Percentiles rank a stretch among this genome's conserved stretches.
Conservation (phyloP, 2,113 vertebrate species). For the Bungarus multicinctus region DNA sequence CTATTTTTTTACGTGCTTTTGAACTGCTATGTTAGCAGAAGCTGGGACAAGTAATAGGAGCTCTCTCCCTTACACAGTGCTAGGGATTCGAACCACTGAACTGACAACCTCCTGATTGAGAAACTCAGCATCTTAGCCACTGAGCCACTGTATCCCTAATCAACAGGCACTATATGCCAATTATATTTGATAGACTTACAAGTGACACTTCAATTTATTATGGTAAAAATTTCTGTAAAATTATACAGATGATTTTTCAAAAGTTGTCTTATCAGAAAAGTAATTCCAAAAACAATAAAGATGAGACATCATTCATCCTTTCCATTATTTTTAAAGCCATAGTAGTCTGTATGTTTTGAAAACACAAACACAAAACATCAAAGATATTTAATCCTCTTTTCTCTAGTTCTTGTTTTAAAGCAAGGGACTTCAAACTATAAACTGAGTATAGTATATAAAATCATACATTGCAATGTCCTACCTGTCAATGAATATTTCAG, state of each 20-base stretch:
- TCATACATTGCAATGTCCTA: too few relatives aligned
- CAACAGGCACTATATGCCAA: neutral
- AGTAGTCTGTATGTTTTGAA: constrained; percentile 30
- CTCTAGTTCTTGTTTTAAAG: constrained; percentile 43
- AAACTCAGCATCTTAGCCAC: too few relatives aligned
- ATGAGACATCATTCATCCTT: neutral
- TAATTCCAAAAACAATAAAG: neutral
- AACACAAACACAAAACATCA: constrained; percentile 8
- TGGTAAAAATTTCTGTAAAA: neutral
- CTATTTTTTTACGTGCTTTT: too few relatives aligned
- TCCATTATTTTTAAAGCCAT: constrained; percentile 37
- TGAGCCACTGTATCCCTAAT: too few relatives aligned
- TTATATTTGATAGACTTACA: neutral
- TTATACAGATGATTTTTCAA: constrained; percentile 21
- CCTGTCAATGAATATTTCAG: too few relatives aligned
- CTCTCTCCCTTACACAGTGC: too few relatives aligned
- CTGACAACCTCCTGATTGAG: too few relatives aligned
- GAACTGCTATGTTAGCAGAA: too few relatives aligned
- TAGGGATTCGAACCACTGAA: too few relatives aligned
- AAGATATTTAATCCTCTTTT: neutral
- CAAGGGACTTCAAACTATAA: too few relatives aligned
- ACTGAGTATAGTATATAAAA: too few relatives aligned
- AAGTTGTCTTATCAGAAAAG: constrained; percentile 1
- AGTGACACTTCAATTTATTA: neutral
- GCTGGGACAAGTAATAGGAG: too few relatives aligned